Conservation (phyloP, 2,113 vertebrate genomes). For the Chionomys nivalis region DNA sequence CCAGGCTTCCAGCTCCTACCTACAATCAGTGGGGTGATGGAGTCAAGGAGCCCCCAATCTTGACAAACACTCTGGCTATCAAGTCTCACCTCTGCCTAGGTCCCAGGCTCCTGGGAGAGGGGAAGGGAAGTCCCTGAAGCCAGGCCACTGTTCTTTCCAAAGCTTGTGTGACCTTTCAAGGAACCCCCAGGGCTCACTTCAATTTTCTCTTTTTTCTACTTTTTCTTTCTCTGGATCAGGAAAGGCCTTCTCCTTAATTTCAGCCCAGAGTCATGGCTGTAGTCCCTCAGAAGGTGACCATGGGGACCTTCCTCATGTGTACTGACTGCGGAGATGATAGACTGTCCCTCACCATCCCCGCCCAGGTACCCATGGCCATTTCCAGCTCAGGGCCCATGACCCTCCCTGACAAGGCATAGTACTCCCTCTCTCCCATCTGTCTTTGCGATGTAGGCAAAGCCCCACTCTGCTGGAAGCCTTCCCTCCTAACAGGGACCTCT, state of each 20-base stretch:
- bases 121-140: no score
- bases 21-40: neutral
- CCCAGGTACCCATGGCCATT: neutral
- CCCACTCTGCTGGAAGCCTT: neutral
- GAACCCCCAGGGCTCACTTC: neutral
- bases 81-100: neutral
- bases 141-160: neutral
- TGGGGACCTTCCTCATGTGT: neutral
- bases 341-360: neutral
- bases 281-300: no score
- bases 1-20: neutral
- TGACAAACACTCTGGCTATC: no score
- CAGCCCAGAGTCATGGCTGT: neutral
- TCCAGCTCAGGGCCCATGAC: no score
- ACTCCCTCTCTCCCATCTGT: neutral
- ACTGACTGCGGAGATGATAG: neutral
- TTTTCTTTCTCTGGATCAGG: neutral
- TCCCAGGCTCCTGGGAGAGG: neutral
- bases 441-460: neutral
- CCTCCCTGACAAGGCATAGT: neutral
- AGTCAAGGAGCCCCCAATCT: neutral
- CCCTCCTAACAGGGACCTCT: neutral
- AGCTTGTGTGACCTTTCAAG: neutral
- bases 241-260: neutral
- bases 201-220: neutral